Conservation (phyloP, 2,797 vertebrate species). For the Enteromius paludinosus region DNA sequence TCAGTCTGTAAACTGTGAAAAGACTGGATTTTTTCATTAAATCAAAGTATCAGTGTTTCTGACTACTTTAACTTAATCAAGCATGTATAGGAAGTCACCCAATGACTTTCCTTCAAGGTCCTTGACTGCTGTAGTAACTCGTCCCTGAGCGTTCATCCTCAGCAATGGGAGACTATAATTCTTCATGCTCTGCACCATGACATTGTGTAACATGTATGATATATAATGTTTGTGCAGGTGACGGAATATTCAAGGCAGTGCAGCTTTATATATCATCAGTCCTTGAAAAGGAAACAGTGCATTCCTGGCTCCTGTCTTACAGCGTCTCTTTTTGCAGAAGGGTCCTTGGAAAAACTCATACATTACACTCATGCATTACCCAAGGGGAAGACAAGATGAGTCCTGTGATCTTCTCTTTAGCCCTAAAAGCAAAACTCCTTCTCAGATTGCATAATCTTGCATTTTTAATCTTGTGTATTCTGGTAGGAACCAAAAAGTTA, state of each 20-base stretch:
- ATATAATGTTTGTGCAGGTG: slow-evolving; percentile 39
- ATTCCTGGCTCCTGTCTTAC: not conserved
- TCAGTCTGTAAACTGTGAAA: not conserved
- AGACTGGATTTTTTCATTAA: not conserved
- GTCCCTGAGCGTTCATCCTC: not conserved
- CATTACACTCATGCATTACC: not conserved
- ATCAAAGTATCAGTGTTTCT: not conserved
- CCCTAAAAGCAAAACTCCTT: slow-evolving; percentile 46
- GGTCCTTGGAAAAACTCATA: slow-evolving; percentile 20
- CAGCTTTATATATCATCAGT: slow-evolving; percentile 7
- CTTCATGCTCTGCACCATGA: not conserved
- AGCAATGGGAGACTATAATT: not conserved
- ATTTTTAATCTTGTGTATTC: slow-evolving; percentile 37
- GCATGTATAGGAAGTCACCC: not conserved
- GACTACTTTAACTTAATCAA: not conserved
- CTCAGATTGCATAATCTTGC: slow-evolving; percentile 47
- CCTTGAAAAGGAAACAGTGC: not conserved
- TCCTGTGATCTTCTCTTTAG: slow-evolving; percentile 38
- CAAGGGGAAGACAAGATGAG: slow-evolving; percentile 27
- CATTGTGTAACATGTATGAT: slow-evolving; percentile 38
- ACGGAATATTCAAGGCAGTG: slow-evolving; percentile 14
- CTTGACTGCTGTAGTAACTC: not conserved
- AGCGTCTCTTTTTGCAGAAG: slow-evolving; percentile 27
- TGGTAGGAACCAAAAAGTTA: slow-evolving; percentile 25
- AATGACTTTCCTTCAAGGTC: not conserved